Conservation (phyloP, 2,113 vertebrate genomes). For the Cricetomys ansorgei region DNA sequence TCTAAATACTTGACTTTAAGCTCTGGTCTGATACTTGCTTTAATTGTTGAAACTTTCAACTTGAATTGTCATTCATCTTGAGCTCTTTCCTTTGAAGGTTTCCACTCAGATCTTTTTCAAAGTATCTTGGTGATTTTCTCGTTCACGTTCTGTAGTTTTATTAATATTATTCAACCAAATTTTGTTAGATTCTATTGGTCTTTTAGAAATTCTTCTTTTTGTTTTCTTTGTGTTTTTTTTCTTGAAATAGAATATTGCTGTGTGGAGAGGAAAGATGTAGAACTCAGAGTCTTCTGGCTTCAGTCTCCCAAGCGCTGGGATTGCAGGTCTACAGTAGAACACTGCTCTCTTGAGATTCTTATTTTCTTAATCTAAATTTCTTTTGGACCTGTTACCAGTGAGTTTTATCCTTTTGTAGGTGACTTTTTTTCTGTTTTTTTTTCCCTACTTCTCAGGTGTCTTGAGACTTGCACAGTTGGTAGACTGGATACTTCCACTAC, state of each 20-base stretch:
- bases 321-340: not conserved
- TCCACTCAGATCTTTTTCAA: not conserved
- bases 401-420: not conserved
- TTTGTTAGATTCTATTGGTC: not conserved
- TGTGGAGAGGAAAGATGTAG: not conserved
- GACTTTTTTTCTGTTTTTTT: not conserved
- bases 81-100: not conserved
- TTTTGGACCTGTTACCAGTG: not conserved
- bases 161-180: not conserved
- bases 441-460: not conserved
- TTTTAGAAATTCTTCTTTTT: not conserved
- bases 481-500: not conserved
- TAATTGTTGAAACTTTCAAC: not conserved
- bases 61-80: not conserved
- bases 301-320: not conserved
- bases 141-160: not conserved
- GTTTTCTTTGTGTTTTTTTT: not conserved
- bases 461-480: not conserved
- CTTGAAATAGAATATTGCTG: not conserved
- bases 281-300: not conserved
- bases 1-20: not conserved
- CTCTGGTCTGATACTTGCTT: not conserved
- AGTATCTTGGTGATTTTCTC: not conserved
- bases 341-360: not conserved
- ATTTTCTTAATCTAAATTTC: not conserved